A percentile compares a stretch with the other conserved stretches of the same genome.
These are phyloP conservation scores for Andricus curvator DNA, from an alignment of 2,888 invertebrate species.

Conservation along the genomic window DNA sequence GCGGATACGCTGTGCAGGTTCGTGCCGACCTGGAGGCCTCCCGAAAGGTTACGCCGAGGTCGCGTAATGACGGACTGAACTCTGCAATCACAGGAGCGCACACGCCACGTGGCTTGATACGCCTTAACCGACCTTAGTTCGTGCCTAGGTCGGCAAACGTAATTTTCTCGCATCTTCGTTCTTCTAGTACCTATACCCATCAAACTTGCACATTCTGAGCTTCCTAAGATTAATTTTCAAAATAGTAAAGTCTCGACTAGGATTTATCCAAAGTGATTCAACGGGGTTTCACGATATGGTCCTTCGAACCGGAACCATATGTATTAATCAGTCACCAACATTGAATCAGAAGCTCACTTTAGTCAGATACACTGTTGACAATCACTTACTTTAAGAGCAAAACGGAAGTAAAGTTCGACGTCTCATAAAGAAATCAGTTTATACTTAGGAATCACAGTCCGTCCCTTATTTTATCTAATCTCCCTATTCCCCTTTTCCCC, in stretches of 20 bases:
- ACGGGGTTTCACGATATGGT: too few relatives aligned
- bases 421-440: neutral
- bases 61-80: conserved; percentile 74
- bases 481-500: too few relatives aligned
- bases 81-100: conserved; percentile 74
- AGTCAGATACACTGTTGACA: neutral
- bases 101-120: conserved; percentile 74
- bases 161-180: conserved; percentile 19
- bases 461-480: too few relatives aligned
- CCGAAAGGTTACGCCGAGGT: conserved; percentile 72
- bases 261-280: too few relatives aligned
- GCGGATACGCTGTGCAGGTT: conserved; percentile 39
- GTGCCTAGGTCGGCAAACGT: conserved; percentile 42
- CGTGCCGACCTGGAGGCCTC: conserved; percentile 66
- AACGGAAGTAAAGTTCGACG: conserved; percentile 9
- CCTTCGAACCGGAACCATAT: neutral
- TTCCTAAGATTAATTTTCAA: neutral
- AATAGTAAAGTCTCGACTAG: too few relatives aligned
- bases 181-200: neutral
- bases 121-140: conserved; percentile 52
- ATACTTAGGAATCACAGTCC: too few relatives aligned
- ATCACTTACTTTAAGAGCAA: neutral
- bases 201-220: neutral
- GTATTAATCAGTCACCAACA: too few relatives aligned
- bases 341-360: too few relatives aligned